Percentiles rank a stretch among this genome's conserved stretches.
Conservation (phyloP, 1,140 invertebrate genomes). For the Lordiphosa mommai region DNA sequence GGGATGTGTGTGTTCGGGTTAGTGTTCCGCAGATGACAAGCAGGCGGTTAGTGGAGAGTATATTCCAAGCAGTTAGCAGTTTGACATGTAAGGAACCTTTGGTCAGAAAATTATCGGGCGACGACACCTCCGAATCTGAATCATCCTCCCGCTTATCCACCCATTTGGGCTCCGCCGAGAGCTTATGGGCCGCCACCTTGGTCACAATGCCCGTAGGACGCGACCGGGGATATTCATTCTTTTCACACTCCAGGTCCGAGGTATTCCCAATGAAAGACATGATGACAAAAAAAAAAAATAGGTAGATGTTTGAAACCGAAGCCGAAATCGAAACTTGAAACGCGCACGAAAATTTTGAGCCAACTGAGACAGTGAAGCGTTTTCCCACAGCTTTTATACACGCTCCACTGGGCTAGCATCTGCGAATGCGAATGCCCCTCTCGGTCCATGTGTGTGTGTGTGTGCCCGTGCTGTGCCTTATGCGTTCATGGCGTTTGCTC, state of each 20-base stretch:
- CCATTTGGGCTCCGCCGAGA: conserved; percentile 75
- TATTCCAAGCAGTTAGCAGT: neutral
- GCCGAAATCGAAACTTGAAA: conserved; percentile 16
- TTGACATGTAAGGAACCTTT: conserved; percentile 80
- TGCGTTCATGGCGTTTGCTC: conserved; percentile 54
- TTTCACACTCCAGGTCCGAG: conserved; percentile 78
- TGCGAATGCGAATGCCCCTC: conserved; percentile 23
- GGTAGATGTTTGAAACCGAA: conserved; percentile 1
- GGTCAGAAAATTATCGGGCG: conserved; percentile 84
- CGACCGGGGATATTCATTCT: conserved; percentile 64
- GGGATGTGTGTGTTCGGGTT: conserved; percentile 17
- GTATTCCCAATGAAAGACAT: conserved; percentile 79
- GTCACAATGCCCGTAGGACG: conserved; percentile 68
- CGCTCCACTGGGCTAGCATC: conserved; percentile 29
- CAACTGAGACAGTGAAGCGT: conserved; percentile 63
- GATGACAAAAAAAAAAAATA: neutral
- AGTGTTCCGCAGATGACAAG: conserved; percentile 7
- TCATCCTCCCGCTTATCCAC: conserved; percentile 80
- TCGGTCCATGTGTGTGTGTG: neutral
- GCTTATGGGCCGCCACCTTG: conserved; percentile 71
- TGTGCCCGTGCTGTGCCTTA: conserved; percentile 17
- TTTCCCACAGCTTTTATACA: conserved; percentile 55
- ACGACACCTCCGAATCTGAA: conserved; percentile 85
- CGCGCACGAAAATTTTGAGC: conserved; percentile 58
- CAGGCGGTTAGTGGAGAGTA: neutral